Evolutionary conservation across 2,797 vertebrate species (phyloP), one percentile per base, ranked within the genome.

Genomic region (Myotis daubentonii): DNA sequence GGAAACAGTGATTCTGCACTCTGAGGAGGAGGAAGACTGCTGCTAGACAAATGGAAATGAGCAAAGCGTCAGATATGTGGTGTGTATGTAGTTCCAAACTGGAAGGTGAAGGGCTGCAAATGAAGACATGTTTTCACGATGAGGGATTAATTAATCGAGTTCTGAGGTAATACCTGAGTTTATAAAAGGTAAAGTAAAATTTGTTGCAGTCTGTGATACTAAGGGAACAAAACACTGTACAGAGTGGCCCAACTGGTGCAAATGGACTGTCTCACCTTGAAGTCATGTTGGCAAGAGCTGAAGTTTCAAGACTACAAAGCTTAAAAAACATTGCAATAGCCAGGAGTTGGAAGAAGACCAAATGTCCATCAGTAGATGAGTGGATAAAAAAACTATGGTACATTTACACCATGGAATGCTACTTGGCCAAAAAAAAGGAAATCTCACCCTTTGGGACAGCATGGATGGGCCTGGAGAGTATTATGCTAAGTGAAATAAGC

Each of bases 51-150:
- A 12, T 5, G 11, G 47, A 17, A 74, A 3, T 0, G 0, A 33
- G 33, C 20, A 6, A 23, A 8, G 30, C 0, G 0, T 28, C 57
- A 17, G 19, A 5, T 2, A 6, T 17, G 36, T 8, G 17, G 8
- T 49, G 6, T 2, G 0, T 4, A 6, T 9, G 62, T 38, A 30
- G 19, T 4, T 78, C 15, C 49, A 17, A 12, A 60, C 2, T 6
- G 23, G 16, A 47, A 55, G 60, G 22, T 2, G 16, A 23, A 78
- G 30, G 81, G 22, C 10, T 47, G 25, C 38, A 11, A 30, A 17
- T 12, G 11, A 33, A 70, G 23, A 12, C 6, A 28, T 6, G 36
- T 44, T 36, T 57, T 68, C 5, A 38, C 36, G 6, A 15, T 16
- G 71, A 68, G 6, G 20, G 47, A 55, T 44, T 44, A 65, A 36